phyloP scores from a whole-genome alignment of 2,797 vertebrate species.

The Dendrocincla tyrannina region DNA sequence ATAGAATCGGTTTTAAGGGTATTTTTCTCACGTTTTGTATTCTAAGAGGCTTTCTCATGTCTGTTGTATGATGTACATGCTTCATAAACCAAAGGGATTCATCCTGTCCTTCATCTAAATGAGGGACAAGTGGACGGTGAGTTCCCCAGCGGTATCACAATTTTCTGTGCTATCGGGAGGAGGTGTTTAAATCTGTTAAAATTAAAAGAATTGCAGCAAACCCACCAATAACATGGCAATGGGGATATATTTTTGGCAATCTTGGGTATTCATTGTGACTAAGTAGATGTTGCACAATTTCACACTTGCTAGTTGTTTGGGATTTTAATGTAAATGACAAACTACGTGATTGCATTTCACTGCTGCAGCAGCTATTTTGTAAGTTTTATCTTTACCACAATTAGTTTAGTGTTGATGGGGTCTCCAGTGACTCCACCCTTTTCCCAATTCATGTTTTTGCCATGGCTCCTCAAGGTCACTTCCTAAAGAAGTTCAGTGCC shows the following conservation, averaged over 20 bases:
- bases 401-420: not conserved
- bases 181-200: conserved; percentile 21
- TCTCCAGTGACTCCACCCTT: not conserved
- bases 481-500: not conserved
- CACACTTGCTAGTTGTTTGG: not conserved
- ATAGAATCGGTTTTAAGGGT: not conserved
- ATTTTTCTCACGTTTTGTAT: not conserved
- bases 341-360: not conserved
- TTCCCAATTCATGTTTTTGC: not conserved
- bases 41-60: not conserved
- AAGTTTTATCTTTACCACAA: not conserved
- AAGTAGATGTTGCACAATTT: conserved; percentile 51
- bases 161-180: conserved; percentile 10
- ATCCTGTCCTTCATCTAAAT: not conserved
- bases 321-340: conserved; percentile 52
- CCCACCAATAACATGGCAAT: not conserved
- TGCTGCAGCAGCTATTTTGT: not conserved
- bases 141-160: not conserved
- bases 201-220: conserved; percentile 35
- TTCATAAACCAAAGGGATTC: conserved; percentile 15
- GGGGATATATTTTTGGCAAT: not conserved
- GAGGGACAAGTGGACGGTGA: not conserved
- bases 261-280: conserved; percentile 47
- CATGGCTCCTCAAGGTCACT: not conserved
- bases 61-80: not conserved